Percentiles rank a stretch among this genome's conserved stretches.
phyloP scores from a whole-genome alignment of 2,797 vertebrate species.

The Rhynchonycteris naso region DNA sequence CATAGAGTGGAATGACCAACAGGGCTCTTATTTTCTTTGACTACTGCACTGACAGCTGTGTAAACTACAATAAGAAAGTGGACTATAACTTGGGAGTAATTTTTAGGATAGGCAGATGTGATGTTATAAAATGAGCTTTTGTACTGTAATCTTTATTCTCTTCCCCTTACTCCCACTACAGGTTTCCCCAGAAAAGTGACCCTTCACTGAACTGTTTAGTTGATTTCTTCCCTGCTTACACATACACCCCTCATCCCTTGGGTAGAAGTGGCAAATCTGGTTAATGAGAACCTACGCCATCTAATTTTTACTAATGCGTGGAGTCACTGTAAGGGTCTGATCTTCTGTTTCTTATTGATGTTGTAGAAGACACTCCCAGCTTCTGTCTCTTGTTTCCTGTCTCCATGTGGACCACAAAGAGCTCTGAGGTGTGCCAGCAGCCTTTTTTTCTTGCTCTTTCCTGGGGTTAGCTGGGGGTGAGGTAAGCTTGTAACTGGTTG shows the following conservation, averaged over 20 bases:
- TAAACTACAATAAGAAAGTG: not conserved
- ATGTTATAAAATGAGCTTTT: not conserved
- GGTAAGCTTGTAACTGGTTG: not conserved
- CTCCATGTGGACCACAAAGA: not conserved
- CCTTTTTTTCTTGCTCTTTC: not conserved
- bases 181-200: not conserved
- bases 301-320: not conserved
- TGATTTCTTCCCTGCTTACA: not conserved
- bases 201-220: not conserved
- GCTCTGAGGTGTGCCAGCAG: not conserved
- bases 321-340: not conserved
- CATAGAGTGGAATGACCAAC: not conserved
- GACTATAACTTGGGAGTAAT: not conserved
- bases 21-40: not conserved
- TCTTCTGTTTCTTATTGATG: not conserved
- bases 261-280: not conserved
- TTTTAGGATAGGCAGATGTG: not conserved
- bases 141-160: not conserved
- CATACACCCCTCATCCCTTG: fast-evolving
- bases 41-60: not conserved
- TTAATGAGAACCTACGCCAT: not conserved
- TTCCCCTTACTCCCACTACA: not conserved
- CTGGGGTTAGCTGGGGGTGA: not conserved
- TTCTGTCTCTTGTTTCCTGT: not conserved
- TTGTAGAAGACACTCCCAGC: not conserved